Evolutionary conservation across 2,888 invertebrate species (phyloP), one percentile per base, ranked within the genome.

Genomic region (Eremobia ochroleuca): DNA sequence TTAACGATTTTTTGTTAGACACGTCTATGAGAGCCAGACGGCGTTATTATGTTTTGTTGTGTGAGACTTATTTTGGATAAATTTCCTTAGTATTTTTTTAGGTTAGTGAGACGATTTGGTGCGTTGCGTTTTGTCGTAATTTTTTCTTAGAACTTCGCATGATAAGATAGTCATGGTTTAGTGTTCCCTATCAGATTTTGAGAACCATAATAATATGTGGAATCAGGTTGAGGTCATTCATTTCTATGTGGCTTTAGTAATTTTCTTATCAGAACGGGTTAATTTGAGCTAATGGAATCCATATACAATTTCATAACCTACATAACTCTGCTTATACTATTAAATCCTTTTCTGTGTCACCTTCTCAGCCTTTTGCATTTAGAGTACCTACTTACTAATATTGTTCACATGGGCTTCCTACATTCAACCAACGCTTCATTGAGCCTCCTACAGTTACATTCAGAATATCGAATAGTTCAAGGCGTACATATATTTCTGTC

Each of bases 1-100:
- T 93, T 92, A 92, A 87, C 79, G 78, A 88, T 90, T 93, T 93
- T 93, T 93, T 92, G 89, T 91, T 79, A 64, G 90, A 83, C 79
- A 73, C 69, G 81, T 90, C 89, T 91, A 90, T 90, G 90, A 91
- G 90, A 91, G 88, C 89, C 90, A 92, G 92, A 92, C 91, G 74
- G 91, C 83, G 82, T 92, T 89, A 91, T 92, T 93, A 92, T 86
- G 73, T 76, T 82, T 71, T 71, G 72, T 71, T 73, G 75, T 85
- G 77, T 76, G 79, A 73, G 65, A 70, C 67, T 73, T 70, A 78
- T 82, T 85, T 86, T 80, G 52, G 77, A 82, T 82, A 76, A 64
- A 78, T 77, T 83, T 74, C 58, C 49, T 78, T 64, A 55, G 52
- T 74, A 85, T 88, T 80, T 85, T 80, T 85, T 85, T 81, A 81